Evolutionary conservation across 2,797 vertebrate species (phyloP).

Genomic region (Cheirogaleus major): DNA sequence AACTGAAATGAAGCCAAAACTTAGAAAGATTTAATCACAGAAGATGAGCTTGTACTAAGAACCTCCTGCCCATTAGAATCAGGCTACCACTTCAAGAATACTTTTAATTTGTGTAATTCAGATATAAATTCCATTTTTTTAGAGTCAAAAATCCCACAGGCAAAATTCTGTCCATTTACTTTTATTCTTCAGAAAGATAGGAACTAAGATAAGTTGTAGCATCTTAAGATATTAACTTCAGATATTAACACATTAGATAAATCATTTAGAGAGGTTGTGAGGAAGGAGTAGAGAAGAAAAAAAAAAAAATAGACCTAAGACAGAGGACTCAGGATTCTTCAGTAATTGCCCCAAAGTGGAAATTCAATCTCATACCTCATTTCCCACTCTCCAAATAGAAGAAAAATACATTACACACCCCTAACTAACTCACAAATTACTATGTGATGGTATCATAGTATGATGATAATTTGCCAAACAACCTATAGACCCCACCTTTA

Average conservation of each 20-base stretch:
- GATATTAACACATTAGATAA: not conserved
- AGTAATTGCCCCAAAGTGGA: not conserved
- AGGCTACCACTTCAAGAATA: not conserved
- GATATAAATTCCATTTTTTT: not conserved
- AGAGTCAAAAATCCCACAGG: not conserved
- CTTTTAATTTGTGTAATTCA: slow-evolving; percentile 19
- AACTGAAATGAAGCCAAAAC: slow-evolving; percentile 47
- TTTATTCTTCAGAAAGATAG: slow-evolving; percentile 30
- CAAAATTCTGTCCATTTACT: slow-evolving; percentile 45
- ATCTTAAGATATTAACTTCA: not conserved
- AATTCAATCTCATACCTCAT: not conserved
- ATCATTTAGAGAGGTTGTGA: slow-evolving; percentile 19
- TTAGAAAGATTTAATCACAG: slow-evolving; percentile 53
- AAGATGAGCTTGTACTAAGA: slow-evolving; percentile 17
- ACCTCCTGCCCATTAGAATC: not conserved
- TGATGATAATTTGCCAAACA: not conserved
- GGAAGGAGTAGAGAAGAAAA: not conserved
- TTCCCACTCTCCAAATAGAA: not conserved
- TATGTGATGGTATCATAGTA: not conserved
- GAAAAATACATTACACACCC: not conserved
- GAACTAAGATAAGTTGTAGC: not conserved
- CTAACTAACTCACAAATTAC: not conserved
- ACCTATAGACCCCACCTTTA: not conserved
- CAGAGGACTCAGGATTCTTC: not conserved
- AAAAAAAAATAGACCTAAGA: not conserved